Evolutionary conservation across 2,797 vertebrate genomes (phyloP), one percentile per base, ranked within the genome.

Genomic region (Typhlichthys eigenmanni): DNA sequence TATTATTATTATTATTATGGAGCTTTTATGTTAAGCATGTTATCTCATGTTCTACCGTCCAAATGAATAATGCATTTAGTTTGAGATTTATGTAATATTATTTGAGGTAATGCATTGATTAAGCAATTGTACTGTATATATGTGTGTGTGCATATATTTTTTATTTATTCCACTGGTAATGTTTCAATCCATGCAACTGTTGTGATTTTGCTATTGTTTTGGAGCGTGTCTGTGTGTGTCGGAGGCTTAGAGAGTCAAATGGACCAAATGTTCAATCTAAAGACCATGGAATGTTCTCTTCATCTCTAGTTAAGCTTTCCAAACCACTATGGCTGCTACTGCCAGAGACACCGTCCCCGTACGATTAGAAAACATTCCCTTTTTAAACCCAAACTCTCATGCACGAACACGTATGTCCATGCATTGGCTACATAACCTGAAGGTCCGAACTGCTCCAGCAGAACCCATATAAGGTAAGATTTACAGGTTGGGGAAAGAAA

Each of bases 381-480:
- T 24, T 82, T 50, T 47, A 80, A 85, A 85, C 78, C 83, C 83
- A 38, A 53, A 46, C 52, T 71, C 38, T 47, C 12, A 46, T 13
- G 24, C 32, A 52, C 47, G 47, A 24, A 2, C 66, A 54, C 50
- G 64, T 55, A 47, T 60, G 68, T 78, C 76, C 75, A 55, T 78
- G 69, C 64, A 69, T 71, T 75, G 58, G 60, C 76, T 60, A 72
- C 69, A 66, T 58, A 69, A 79, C 64, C 60, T 75, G 66, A 78
- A 14, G 29, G 19, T 8, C 69, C 70, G 81, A 86, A 77, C 78
- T 69, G 14, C 5, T 81, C 47, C 59, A 87, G 82, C 29, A 38
- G 7, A 38, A 6, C 34, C 93, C 92, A 92, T 94, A 89, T 91
- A 92, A 85, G 92, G 93, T 85, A 89, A 93, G 89, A 80, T 82